Evolutionary conservation across 2,113 vertebrate species (phyloP).

Genomic region (Electrona antarctica): DNA sequence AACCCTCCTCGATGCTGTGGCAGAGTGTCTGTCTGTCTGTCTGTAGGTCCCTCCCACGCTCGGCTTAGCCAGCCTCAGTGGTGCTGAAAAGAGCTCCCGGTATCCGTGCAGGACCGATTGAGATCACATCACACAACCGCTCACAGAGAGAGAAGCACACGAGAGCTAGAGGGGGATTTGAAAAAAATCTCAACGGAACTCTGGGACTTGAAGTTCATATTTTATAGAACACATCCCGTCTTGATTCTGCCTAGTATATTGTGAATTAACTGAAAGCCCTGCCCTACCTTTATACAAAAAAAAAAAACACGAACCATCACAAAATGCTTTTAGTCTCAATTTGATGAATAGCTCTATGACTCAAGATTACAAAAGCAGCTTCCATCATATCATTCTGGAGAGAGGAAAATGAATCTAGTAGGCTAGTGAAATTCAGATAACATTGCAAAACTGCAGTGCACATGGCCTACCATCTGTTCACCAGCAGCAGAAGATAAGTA

Average conservation of each 20-base stretch:
- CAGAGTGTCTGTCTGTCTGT: constrained; percentile 35
- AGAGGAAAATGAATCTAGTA: constrained; percentile 10
- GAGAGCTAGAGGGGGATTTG: constrained; percentile 25
- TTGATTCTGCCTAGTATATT: no score
- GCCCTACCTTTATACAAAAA: no score
- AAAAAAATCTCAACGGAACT: constrained; percentile 30
- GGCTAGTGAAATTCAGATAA: constrained; percentile 21
- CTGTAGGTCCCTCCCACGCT: constrained; percentile 71
- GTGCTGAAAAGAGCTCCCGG: constrained; percentile 67
- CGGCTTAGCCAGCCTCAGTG: constrained; percentile 47
- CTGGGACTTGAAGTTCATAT: constrained; percentile 29
- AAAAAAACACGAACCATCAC: no score
- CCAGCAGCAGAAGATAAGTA: constrained; percentile 61
- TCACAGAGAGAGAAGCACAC: constrained; percentile 31
- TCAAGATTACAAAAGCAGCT: constrained; percentile 1
- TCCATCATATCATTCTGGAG: constrained; percentile 18
- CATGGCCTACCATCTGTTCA: constrained; percentile 61
- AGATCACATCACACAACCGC: constrained; percentile 47
- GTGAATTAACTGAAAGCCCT: no score
- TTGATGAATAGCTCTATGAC: no score
- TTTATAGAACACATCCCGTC: neutral
- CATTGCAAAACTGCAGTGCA: constrained; percentile 19
- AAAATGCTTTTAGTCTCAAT: no score
- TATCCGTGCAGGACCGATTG: constrained; percentile 64
- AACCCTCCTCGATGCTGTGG: constrained; percentile 44